Evolutionary conservation across 1,140 invertebrate species (phyloP), one percentile per base, ranked within the genome.

Genomic region (Dendroctonus ponderosae): DNA sequence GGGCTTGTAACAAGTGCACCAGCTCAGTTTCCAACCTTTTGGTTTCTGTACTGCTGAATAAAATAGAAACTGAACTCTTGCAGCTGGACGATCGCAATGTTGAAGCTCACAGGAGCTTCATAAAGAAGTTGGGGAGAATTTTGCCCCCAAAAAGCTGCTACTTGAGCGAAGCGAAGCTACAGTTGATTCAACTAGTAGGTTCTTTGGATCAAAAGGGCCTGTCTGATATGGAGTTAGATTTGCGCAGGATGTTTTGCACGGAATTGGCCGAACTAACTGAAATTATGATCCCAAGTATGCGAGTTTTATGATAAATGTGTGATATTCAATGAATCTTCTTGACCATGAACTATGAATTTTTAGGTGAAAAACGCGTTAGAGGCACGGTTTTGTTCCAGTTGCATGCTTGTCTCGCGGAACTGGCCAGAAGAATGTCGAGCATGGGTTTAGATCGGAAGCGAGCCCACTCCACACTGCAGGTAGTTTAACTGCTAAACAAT

Each of bases 121-220:
- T 79, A 89, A 5, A 75, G 79, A 40, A 83, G 85, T 68, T 86
- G 86, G 70, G 75, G 79, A 52, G 82, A 81, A 67, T 82, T 66
- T 76, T 92, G 2, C 86, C 90, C 65, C 79, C 82, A 0, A 84
- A 85, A 66, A 90, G 92, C 76, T 90, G 83, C 78, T 90, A 89
- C 73, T 83, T 91, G 74, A 84, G 83, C 3, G 90, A 92, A 72
- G 85, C 89, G 1, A 87, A 85, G 71, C 74, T 91, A 7, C 86
- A 87, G 0, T 75, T 92, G 39, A 84, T 84, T 0, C 89, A 92
- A 75, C 75, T 91, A 50, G 85, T 91, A 15, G 90, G 90, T 0
- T 80, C 84, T 67, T 82, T 86, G 71, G 80, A 72, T 5, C 76
- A 81, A 12, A 78, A 79, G 6, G 86, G 84, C 0, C 75, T 91